Evolutionary conservation across 64 coral and sea anemone species (phyloP).

Genomic region (Trachythela sp.): DNA sequence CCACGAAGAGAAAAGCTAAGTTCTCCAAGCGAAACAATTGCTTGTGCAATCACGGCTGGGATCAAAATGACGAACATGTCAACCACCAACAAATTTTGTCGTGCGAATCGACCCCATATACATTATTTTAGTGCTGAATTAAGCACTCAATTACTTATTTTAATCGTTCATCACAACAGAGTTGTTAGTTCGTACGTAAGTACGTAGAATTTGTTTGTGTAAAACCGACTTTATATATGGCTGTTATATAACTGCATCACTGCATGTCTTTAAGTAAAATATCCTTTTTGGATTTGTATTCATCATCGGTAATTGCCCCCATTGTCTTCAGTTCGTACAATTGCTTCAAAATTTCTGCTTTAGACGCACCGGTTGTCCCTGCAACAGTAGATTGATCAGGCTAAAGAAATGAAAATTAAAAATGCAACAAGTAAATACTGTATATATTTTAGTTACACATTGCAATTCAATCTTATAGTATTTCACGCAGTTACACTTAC

Average conservation of each 20-base stretch:
- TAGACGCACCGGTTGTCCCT: background rate
- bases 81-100: too few relatives aligned
- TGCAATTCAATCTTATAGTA: background rate
- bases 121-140: too few relatives aligned
- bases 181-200: too few relatives aligned
- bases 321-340: background rate
- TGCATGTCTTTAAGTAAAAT: background rate
- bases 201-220: too few relatives aligned
- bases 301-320: background rate
- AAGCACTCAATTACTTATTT: too few relatives aligned
- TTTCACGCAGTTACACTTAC: background rate
- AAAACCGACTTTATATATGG: background rate
- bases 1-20: background rate
- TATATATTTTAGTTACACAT: background rate
- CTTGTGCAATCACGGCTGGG: background rate
- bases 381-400: background rate
- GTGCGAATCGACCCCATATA: too few relatives aligned
- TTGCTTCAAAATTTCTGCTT: background rate
- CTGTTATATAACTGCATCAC: background rate
- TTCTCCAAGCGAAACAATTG: background rate
- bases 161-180: too few relatives aligned
- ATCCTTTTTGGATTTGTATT: background rate
- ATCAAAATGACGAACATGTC: too few relatives aligned
- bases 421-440: background rate
- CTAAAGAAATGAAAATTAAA: background rate